Evolutionary conservation across 64 coral and sea anemone species (phyloP), one percentile per base, ranked within the genome.

Genomic region (Montipora sp.): DNA sequence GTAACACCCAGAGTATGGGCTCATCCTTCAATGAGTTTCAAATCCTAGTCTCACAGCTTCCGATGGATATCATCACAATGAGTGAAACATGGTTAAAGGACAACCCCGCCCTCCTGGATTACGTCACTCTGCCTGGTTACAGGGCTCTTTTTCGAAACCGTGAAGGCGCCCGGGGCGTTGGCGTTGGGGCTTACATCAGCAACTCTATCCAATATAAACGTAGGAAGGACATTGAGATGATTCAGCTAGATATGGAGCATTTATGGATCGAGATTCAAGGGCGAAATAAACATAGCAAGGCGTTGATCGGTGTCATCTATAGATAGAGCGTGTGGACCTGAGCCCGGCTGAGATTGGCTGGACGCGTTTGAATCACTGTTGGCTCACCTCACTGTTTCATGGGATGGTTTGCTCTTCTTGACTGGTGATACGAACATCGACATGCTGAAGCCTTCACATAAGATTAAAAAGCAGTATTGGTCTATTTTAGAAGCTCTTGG

Each of bases 391-490:
- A 36, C 36, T 36, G 36, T 36, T 36, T 36, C 36, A 36, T 36
- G 36, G 36, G 36, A 36, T 36, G 36, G 36, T 36, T 36, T 36
- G 36, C 36, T 36, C 36, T 36, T 36, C 36, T 36, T 36, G 1
- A 36, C 36, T 87, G 83, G 83, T 20, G 83, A 87, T 50, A 22
- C 27, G 19, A 87, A 87, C 20, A 36, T 87, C 11, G 83, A 87
- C 61, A 21, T 87, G 4, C 65, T 87, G 9, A 12, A 50, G 11
- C 83, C 83, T 43, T 65, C 55, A 36, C 36, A 36, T 36, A 36
- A 36, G 0, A 36, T 2, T 36, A 36, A 0, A 36, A 36, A 36
- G 36, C 36, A 36, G n/a, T n/a, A 36, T 36, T 2, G 36, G 36
- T 36, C 36, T 36, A 36, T 36, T 36, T 36, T 24, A 24, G n/a